Conservation (phyloP, 2,888 invertebrate species). For the Agrochola macilenta region DNA sequence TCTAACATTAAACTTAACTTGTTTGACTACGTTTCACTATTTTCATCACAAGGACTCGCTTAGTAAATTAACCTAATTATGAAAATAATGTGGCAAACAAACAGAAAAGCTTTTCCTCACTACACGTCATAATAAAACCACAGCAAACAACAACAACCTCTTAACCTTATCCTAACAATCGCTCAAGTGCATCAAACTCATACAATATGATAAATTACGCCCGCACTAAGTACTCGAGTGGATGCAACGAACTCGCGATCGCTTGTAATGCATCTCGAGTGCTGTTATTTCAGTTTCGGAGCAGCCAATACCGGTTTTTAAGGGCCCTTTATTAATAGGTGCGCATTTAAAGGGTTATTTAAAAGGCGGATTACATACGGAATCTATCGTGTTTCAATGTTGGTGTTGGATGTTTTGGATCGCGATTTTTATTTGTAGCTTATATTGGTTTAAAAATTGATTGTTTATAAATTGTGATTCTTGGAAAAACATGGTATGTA, state of each 20-base stretch:
- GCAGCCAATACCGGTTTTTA: constrained; percentile 51
- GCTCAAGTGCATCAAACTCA: constrained; percentile 30
- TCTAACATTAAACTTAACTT: neutral
- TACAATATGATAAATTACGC: constrained; percentile 53
- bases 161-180: constrained; percentile 38
- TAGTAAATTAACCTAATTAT: neutral
- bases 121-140: neutral
- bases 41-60: neutral
- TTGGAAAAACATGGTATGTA: neutral
- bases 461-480: neutral
- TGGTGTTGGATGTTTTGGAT: constrained; percentile 20
- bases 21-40: neutral
- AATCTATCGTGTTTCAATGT: constrained; percentile 30
- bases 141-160: neutral
- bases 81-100: neutral
- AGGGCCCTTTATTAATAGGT: constrained; percentile 62
- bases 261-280: constrained; percentile 66
- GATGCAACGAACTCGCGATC: constrained; percentile 65
- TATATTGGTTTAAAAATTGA: neutral
- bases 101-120: neutral
- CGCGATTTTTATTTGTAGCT: neutral
- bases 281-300: constrained; percentile 59
- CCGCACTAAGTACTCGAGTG: constrained; percentile 52
- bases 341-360: constrained; percentile 63
- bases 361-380: constrained; percentile 39